Percentiles rank a stretch among this genome's conserved stretches.
Evolutionary conservation across 1,140 invertebrate genomes (phyloP).

Genomic region (Drosophila arizonae): DNA sequence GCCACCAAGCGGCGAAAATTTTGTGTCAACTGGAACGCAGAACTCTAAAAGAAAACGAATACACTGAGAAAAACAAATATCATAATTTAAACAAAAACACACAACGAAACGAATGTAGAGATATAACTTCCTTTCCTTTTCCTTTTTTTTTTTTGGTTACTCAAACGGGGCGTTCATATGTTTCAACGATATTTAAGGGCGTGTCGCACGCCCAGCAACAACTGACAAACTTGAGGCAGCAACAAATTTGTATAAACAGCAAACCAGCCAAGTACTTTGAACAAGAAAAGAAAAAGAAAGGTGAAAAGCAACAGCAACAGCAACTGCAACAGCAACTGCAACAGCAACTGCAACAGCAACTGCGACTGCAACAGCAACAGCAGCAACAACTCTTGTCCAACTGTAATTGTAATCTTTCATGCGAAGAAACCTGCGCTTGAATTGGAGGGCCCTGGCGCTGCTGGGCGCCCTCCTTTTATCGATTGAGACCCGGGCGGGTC

Average conservation of each 20-base stretch:
- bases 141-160: constrained; percentile 17
- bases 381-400: constrained; percentile 46
- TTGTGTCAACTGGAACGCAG: constrained; percentile 31
- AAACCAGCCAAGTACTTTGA: constrained; percentile 15
- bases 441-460: constrained; percentile 83
- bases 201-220: constrained; percentile 56
- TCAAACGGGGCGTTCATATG: constrained; percentile 63
- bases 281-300: constrained; percentile 10
- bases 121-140: constrained; percentile 1
- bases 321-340: constrained; percentile 8
- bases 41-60: constrained; percentile 32
- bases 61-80: constrained; percentile 6
- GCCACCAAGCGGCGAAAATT: constrained; percentile 41
- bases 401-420: constrained; percentile 77
- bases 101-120: constrained; percentile 66
- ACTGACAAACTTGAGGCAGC: constrained; percentile 45
- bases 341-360: constrained; percentile 8
- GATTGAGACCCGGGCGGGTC: constrained; percentile 70
- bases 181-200: constrained; percentile 69
- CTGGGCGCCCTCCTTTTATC: constrained; percentile 82
- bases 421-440: constrained; percentile 81
- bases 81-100: constrained; percentile 18
- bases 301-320: constrained; percentile 29
- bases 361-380: constrained; percentile 10
- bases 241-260: constrained; percentile 26